A percentile compares a stretch with the other conserved stretches of the same genome.
phyloP scores from a whole-genome alignment of 1,140 invertebrate species.

The Onthophagus taurus region DNA sequence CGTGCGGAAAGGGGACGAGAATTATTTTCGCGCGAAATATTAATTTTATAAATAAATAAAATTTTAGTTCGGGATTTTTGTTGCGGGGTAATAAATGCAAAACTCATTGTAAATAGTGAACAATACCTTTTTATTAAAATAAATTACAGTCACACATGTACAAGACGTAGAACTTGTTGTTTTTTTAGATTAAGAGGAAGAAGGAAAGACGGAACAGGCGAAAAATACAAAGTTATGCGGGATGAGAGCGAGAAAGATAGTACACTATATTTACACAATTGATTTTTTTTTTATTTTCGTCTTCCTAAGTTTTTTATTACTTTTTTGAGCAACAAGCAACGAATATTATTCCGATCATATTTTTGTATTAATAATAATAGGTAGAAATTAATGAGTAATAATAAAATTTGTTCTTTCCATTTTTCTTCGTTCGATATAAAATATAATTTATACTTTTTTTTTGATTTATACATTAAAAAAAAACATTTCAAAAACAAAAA shows the following conservation, averaged over 20 bases:
- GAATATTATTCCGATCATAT: conserved; percentile 23
- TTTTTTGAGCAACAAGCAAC: conserved; percentile 40
- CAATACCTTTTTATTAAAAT: conserved; percentile 41
- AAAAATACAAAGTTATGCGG: no score
- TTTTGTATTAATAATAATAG: conserved; percentile 29
- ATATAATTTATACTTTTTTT: background rate
- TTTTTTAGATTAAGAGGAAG: no score
- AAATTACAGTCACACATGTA: conserved; percentile 41
- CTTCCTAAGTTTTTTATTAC: no score
- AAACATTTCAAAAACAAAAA: conserved; percentile 2
- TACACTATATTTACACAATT: conserved; percentile 34
- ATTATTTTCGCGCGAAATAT: no score
- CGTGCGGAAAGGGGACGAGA: no score
- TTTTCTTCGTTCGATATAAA: no score
- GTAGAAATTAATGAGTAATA: conserved; percentile 34
- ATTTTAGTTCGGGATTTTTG: no score
- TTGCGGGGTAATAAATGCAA: no score
- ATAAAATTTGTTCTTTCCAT: conserved; percentile 9
- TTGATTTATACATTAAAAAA: conserved; percentile 4
- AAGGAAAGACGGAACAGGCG: conserved; percentile 19
- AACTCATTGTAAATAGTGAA: conserved; percentile 20
- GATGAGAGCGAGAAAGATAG: conserved; percentile 22
- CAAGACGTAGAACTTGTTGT: no score
- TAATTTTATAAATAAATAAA: no score
- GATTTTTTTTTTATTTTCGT: no score